phyloP scores from a whole-genome alignment of 2,888 invertebrate species.

The Netelia melanura region DNA sequence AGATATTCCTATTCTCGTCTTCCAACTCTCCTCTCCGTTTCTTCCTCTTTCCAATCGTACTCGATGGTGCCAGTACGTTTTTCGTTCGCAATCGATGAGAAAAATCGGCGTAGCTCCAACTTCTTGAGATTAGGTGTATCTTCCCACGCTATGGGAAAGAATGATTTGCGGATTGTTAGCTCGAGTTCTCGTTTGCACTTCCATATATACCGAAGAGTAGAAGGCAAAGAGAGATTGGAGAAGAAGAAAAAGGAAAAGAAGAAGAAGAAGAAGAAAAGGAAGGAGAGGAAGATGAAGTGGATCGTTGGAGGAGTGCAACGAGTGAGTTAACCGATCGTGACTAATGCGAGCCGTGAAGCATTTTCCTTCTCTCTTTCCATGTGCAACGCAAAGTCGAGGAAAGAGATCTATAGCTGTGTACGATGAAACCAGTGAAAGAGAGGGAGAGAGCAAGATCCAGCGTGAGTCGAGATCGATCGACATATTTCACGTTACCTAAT shows the following conservation, averaged over 20 bases:
- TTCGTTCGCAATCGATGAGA: constrained; percentile 5
- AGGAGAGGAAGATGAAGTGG: constrained; percentile 49
- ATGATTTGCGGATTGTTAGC: constrained; percentile 73
- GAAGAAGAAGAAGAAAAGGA: constrained; percentile 7
- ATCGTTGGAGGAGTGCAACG: constrained; percentile 49
- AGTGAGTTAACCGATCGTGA: constrained; percentile 68
- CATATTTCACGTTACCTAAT: constrained; percentile 65
- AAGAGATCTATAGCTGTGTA: constrained; percentile 60
- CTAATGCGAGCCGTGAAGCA: constrained; percentile 67
- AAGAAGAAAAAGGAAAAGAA: constrained; percentile 13
- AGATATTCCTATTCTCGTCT: background rate
- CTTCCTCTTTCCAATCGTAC: constrained; percentile 2
- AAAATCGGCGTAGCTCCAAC: constrained; percentile 47
- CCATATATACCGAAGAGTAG: constrained; percentile 10
- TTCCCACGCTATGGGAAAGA: constrained; percentile 81
- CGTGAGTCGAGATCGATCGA: constrained; percentile 60
- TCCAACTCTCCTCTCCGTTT: background rate
- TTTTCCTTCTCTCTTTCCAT: constrained; percentile 5
- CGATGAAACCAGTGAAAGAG: background rate
- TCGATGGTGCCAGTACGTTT: background rate
- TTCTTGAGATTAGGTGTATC: constrained; percentile 66
- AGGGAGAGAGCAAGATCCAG: constrained; percentile 47
- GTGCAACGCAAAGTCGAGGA: constrained; percentile 51
- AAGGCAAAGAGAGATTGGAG: background rate
- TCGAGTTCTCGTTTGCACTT: constrained; percentile 33